These are phyloP conservation scores for Cherax destructor DNA, from an alignment of 1,140 invertebrate genomes.

Conservation along the genomic window DNA sequence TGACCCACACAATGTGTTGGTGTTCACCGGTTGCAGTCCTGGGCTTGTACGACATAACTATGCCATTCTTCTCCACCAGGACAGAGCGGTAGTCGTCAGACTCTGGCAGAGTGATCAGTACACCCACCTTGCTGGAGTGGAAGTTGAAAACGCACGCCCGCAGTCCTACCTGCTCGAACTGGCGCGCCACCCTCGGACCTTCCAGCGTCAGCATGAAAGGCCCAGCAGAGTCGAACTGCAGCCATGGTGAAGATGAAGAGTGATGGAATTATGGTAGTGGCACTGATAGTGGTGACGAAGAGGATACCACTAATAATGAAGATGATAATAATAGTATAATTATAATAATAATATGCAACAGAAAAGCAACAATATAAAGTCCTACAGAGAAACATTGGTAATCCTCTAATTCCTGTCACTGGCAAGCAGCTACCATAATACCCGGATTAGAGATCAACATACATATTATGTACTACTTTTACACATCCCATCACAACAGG, in stretches of 20 bases:
- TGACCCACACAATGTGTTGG: slow-evolving; percentile 78
- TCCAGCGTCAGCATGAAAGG: slow-evolving; percentile 71
- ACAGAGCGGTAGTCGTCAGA: slow-evolving; percentile 79
- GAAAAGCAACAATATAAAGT: no score
- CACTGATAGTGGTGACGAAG: not conserved
- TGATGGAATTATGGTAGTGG: no score
- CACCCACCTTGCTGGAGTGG: slow-evolving; percentile 71
- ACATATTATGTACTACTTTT: no score
- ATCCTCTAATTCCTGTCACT: no score
- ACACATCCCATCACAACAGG: no score
- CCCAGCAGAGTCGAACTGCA: slow-evolving; percentile 68
- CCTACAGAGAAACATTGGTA: no score
- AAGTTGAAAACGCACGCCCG: slow-evolving; percentile 71
- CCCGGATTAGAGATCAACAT: no score
- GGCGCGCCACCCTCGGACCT: slow-evolving; percentile 65
- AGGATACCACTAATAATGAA: not conserved
- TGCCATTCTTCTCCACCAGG: slow-evolving; percentile 78
- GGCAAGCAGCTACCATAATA: no score
- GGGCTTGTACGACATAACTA: slow-evolving; percentile 77
- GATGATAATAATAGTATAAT: not conserved
- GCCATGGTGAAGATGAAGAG: not conserved
- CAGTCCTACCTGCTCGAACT: slow-evolving; percentile 72
- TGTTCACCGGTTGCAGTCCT: slow-evolving; percentile 75
- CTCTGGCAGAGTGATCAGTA: slow-evolving; percentile 75
- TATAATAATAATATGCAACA: not conserved